A percentile compares a stretch with the other conserved stretches of the same genome.
Conservation (phyloP, 2,113 vertebrate genomes). For the Cavia porcellus region DNA sequence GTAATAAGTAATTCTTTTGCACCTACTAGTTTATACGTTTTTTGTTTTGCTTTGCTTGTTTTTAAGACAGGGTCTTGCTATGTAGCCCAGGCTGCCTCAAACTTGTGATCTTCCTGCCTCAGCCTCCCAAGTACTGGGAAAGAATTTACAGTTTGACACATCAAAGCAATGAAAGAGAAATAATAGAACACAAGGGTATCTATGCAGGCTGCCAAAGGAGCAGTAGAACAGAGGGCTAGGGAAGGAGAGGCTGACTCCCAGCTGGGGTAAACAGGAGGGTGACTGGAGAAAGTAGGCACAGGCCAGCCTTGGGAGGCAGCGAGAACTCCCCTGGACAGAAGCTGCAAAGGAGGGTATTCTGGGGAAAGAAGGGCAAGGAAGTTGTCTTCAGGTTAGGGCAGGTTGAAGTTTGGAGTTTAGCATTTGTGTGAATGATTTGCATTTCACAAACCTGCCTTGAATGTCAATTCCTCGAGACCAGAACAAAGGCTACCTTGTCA, state of each 20-base stretch:
- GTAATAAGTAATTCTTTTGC: conserved; percentile 1
- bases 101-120: neutral
- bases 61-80: neutral
- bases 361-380: neutral
- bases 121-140: neutral
- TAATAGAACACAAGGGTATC: neutral
- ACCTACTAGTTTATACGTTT: neutral
- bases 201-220: neutral
- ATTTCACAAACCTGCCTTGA: conserved; percentile 55
- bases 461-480: conserved; percentile 35
- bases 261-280: neutral
- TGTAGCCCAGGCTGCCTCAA: neutral
- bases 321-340: neutral
- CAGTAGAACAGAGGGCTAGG: neutral
- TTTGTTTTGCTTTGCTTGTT: neutral
- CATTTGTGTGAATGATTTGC: conserved; percentile 6
- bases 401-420: conserved; percentile 46
- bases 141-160: neutral
- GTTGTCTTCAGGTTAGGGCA: neutral
- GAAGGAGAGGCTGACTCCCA: neutral
- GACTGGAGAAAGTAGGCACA: conserved; percentile 15
- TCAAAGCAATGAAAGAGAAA: conserved; percentile 45
- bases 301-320: neutral
- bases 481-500: conserved; percentile 66
- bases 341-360: neutral